Base-by-base conservation (phyloP, 2,888 invertebrate species). In the Harpalus rufipes region DNA sequence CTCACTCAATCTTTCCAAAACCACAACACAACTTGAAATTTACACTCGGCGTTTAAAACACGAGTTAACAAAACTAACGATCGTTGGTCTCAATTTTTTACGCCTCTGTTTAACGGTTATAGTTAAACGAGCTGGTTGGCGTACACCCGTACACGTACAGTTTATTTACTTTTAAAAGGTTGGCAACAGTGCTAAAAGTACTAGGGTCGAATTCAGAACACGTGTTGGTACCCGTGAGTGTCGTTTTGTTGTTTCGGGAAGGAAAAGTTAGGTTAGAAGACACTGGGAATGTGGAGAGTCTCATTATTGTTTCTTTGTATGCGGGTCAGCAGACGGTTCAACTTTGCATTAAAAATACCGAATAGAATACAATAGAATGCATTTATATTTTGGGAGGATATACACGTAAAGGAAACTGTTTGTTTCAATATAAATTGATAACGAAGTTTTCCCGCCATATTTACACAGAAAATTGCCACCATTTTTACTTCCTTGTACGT, bases 161-260 rank as follows among this genome's bases (percentile, higher is more conserved):
- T 74, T 74, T 74, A 74, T 74, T 74, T 74, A 74, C 72, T 74
- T 74, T 74, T 74, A 74, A 74, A 72, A 44, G 72, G 72, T 74
- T 44, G 41, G 68, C n/a, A 68, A 68, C 68, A 68, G 41, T 68
- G 18, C 68, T 68, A 68, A 41, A 68, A 41, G 68, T 68, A 68
- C 68, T 39, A 32, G 63, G 32, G 68, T 68, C n/a, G 72, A 74
- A 74, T 74, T 74, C 72, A 21, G 21, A 74, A 74, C 72, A 74
- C 72, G 72, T 74, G 72, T 74, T 74, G 44, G 72, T 74, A 74
- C 72, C 72, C 72, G 72, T 74, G 72, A 74, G 72, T 74, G 72
- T 18, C 72, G 72, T 74, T 74, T 18, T 51, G 44, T 74, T 74
- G 72, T 74, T 74, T 74, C 18, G 16, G 44, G 44, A n/a, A 68